These are phyloP conservation scores for Stegana nigrithorax DNA, from an alignment of 2,888 invertebrate species.

Conservation along the genomic window DNA sequence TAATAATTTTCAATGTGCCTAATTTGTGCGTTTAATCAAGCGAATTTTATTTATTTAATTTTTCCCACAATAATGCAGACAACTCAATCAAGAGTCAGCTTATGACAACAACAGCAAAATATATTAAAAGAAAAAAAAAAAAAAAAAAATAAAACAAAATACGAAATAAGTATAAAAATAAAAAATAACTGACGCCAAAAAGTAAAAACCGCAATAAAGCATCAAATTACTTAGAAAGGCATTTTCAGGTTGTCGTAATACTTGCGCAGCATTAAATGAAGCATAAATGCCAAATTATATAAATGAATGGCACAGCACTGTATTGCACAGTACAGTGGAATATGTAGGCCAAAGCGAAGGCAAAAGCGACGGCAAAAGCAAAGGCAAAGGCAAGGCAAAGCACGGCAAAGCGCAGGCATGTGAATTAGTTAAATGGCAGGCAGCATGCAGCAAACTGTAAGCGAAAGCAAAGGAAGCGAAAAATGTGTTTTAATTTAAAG, in stretches of 20 bases:
- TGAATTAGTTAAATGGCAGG: neutral
- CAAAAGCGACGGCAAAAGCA: constrained; percentile 2
- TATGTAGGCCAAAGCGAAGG: neutral
- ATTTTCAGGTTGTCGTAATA: neutral
- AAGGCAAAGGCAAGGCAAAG: constrained; percentile 4
- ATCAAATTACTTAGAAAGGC: neutral
- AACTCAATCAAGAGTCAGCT: too few species aligned
- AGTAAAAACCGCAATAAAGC: neutral
- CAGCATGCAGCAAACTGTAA: neutral
- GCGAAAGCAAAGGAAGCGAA: constrained; percentile 22
- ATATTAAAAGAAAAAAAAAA: too few species aligned
- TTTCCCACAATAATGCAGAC: too few species aligned
- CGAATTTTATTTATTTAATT: too few species aligned
- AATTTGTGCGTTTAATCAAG: too few species aligned
- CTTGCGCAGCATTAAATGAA: constrained; percentile 50
- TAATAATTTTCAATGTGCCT: too few species aligned
- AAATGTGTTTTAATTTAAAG: constrained; percentile 28
- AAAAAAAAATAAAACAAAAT: too few species aligned
- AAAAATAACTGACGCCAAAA: neutral
- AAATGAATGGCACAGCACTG: too few species aligned
- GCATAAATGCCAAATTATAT: constrained; percentile 49
- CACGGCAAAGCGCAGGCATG: neutral
- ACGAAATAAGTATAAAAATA: too few species aligned
- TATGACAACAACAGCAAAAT: too few species aligned
- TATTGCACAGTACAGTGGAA: too few species aligned